These are phyloP conservation scores for Lymantria dispar DNA, from an alignment of 2,888 invertebrate species.

Conservation along the genomic window DNA sequence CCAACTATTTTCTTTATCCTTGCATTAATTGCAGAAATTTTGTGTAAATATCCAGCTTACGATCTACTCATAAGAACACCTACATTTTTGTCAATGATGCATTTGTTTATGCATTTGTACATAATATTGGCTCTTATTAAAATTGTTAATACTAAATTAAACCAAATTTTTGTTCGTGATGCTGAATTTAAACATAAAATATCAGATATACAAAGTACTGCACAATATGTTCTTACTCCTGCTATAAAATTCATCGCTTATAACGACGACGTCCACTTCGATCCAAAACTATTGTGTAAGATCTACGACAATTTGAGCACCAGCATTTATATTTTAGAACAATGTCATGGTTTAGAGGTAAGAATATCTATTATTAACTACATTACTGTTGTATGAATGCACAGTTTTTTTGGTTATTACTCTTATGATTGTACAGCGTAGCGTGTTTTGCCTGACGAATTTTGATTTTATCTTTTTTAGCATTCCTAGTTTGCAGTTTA, in stretches of 20 bases:
- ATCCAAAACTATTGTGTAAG: conserved; percentile 46
- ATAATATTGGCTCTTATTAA: conserved; percentile 43
- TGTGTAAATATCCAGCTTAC: conserved; percentile 31
- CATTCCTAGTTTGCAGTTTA: no score
- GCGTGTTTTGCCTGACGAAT: no score
- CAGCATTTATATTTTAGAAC: conserved; percentile 48
- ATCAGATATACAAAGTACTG: neutral
- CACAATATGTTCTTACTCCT: conserved; percentile 16
- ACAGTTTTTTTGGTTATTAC: no score
- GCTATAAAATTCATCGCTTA: conserved; percentile 13
- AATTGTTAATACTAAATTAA: conserved; percentile 20
- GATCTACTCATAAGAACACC: conserved; percentile 45
- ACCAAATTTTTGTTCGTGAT: conserved; percentile 3
- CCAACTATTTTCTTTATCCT: conserved; percentile 25
- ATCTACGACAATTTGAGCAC: conserved; percentile 51
- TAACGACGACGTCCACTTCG: conserved; percentile 10
- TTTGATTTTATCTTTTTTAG: no score
- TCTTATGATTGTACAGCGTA: no score
- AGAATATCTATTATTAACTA: neutral
- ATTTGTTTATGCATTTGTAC: conserved; percentile 48
- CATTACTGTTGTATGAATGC: no score
- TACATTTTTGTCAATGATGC: conserved; percentile 41
- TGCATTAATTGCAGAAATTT: conserved; percentile 38
- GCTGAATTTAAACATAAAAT: conserved; percentile 1
- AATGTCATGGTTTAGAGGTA: conserved; percentile 38